Evolutionary conservation across 2,113 vertebrate genomes (phyloP), one percentile per base, ranked within the genome.

Genomic region (Stigmatopora argus): DNA sequence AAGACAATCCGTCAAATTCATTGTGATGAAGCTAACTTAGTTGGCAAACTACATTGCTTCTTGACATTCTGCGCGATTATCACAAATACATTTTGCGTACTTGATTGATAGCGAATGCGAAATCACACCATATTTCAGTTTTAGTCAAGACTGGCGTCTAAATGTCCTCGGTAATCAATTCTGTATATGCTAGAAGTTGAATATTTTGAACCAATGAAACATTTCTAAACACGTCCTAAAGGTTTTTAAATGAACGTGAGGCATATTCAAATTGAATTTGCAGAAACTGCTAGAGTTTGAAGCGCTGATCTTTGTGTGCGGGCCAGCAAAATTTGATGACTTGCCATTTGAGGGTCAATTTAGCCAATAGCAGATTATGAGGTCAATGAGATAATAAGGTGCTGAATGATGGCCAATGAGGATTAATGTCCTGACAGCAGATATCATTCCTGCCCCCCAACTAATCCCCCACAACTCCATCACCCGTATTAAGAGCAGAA

Each of bases 361-460:
- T 53, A 60, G 62, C 66, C 71, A 5, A 67, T 56, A 35, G 62
- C 63, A 68, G 75, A 78, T 78, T 72, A 72, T 35, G 62, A 75
- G 69, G 67, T 64, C 69, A 69, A 66, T 55, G 67, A 70, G 65
- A 72, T 77, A 77, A 73, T 78, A 61, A 67, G 65, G 61, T 63
- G 48, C 59, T 77, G 77, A 84, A 58, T 59, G 75, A 85, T 66
- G 70, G 63, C 71, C 72, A 68, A 46, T 62, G 66, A 74, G 72
- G 70, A 84, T 84, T 70, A 72, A 64, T 84, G 82, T 82, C 74
- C 77, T 68, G 79, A 72, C 61, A 57, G 55, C 52, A 48, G 69
- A 74, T 82, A 77, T 73, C 75, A 73, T 5, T 60, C 65, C 52
- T 21, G 23, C 46, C 47, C 26, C 26, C 38, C 6, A 23, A 47